Evolutionary conservation across 2,113 vertebrate genomes (phyloP).

Genomic region (Neomonachus schauinslandi): DNA sequence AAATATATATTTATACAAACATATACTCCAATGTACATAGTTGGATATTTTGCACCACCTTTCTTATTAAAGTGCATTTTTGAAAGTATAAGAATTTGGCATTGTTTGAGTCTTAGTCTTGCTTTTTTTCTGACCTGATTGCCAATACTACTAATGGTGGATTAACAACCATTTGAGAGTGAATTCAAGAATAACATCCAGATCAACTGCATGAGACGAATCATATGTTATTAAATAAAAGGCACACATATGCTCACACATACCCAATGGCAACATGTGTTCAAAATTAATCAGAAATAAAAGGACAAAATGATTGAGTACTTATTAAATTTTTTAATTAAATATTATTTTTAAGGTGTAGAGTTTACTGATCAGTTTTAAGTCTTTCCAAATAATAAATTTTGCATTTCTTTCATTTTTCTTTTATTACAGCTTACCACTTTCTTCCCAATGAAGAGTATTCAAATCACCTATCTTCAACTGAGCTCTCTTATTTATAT

Average conservation of each 20-base stretch:
- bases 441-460: neutral
- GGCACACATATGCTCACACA: fast-evolving
- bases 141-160: conserved; percentile 29
- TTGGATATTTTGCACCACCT: neutral
- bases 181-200: conserved; percentile 32
- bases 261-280: neutral
- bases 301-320: neutral
- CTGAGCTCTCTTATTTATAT: neutral
- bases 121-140: conserved; percentile 35
- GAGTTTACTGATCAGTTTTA: neutral
- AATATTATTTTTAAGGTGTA: neutral
- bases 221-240: neutral
- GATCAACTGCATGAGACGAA: neutral
- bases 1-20: neutral
- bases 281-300: neutral
- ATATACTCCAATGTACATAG: neutral
- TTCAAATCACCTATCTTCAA: neutral
- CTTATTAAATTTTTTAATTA: neutral
- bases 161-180: conserved; percentile 65
- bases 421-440: neutral
- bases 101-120: neutral
- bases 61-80: conserved; percentile 26
- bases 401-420: neutral
- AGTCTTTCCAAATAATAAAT: neutral
- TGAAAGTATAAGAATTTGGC: conserved; percentile 54